phyloP scores from a whole-genome alignment of 1,140 invertebrate genomes.

The Ceratosolen solmsi region DNA sequence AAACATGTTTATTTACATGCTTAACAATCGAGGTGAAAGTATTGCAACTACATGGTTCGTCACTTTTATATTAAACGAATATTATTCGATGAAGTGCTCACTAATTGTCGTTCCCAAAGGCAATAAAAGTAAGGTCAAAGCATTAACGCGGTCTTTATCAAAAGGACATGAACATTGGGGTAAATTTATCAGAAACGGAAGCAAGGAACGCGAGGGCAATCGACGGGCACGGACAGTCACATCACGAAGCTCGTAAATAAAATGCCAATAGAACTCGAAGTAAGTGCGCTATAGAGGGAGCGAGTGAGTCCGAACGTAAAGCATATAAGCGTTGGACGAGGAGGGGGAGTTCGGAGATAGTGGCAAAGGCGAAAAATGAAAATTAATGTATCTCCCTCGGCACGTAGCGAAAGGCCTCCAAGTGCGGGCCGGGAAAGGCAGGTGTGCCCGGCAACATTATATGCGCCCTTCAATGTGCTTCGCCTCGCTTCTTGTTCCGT shows the following conservation, averaged over 20 bases:
- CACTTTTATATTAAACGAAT: no score
- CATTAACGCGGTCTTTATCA: no score
- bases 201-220: not conserved
- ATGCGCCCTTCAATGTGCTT: slow-evolving; percentile 45
- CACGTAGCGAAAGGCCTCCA: not conserved
- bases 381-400: slow-evolving; percentile 27
- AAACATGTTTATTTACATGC: no score
- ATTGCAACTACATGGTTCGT: no score
- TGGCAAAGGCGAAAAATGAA: slow-evolving; percentile 23
- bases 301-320: no score
- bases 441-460: slow-evolving; percentile 20
- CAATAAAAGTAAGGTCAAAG: no score
- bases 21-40: no score
- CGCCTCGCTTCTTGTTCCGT: slow-evolving; percentile 12
- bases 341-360: not conserved
- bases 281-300: no score
- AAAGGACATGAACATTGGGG: not conserved
- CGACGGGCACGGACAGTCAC: not conserved
- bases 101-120: no score
- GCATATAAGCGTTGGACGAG: not conserved
- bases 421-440: slow-evolving; percentile 11
- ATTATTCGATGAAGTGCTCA: no score
- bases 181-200: slow-evolving; percentile 15
- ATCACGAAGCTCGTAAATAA: not conserved
- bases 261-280: not conserved